phyloP scores from a whole-genome alignment of 2,113 vertebrate species.

The Upupa epops region DNA sequence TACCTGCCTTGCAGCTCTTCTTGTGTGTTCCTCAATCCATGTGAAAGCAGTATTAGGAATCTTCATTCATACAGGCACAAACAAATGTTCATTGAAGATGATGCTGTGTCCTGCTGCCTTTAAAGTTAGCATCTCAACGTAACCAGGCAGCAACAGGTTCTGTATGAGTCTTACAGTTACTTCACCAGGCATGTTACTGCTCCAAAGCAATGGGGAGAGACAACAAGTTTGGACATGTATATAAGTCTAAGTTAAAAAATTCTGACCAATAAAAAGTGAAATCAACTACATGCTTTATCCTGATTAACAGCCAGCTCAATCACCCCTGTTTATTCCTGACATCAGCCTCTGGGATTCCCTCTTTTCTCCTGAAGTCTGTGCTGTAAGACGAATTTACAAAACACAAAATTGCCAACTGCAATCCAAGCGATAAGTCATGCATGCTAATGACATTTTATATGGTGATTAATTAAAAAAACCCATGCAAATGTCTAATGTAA shows the following conservation, averaged over 20 bases:
- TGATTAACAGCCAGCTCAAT: constrained; percentile 17
- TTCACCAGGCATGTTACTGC: neutral
- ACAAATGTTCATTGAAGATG: neutral
- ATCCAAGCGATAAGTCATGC: constrained; percentile 62
- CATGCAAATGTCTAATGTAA: constrained; percentile 58
- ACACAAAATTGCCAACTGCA: constrained; percentile 42
- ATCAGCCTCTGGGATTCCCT: constrained; percentile 49
- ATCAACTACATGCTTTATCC: neutral
- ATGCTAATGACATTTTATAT: constrained; percentile 67
- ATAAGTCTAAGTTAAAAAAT: neutral
- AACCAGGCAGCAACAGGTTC: neutral
- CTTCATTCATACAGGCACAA: neutral
- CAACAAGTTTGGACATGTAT: neutral
- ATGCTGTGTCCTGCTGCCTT: neutral
- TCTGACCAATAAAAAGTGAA: neutral
- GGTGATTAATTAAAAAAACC: constrained; percentile 73
- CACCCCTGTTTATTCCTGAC: constrained; percentile 9
- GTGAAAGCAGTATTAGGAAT: neutral
- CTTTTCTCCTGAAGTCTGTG: neutral
- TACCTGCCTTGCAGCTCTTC: neutral
- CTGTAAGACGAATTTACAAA: constrained; percentile 29
- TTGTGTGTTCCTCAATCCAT: neutral
- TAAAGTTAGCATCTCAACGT: neutral
- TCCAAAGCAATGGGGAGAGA: neutral
- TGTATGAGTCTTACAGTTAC: neutral